Evolutionary conservation across 2,888 invertebrate species (phyloP).

Genomic region (Sarcophaga carnaria): DNA sequence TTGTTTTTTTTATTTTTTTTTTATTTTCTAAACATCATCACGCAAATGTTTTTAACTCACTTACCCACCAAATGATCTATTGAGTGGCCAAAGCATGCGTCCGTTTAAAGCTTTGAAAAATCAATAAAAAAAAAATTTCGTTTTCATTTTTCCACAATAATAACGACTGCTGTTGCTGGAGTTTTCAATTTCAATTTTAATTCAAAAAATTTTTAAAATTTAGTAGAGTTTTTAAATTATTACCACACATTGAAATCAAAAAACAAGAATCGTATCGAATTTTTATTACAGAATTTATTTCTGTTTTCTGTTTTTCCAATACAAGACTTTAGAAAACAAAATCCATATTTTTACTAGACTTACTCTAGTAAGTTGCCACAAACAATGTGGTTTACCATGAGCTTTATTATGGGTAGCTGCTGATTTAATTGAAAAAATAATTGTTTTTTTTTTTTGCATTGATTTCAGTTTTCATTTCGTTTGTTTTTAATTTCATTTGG

Average conservation of each 20-base stretch:
- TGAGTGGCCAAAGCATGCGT: background rate
- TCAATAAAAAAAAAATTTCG: background rate
- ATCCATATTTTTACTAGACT: too few species aligned
- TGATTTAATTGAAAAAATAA: background rate
- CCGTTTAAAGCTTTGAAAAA: background rate
- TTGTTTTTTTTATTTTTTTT: background rate
- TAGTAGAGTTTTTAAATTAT: background rate
- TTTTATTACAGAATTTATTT: too few species aligned
- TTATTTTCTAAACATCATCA: slow-evolving; percentile 33
- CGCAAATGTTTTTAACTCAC: slow-evolving; percentile 57
- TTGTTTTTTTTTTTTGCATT: too few species aligned
- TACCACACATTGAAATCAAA: background rate
- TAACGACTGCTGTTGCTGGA: too few species aligned
- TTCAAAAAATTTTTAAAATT: background rate
- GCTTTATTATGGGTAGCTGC: slow-evolving; percentile 36
- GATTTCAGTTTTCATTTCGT: too few species aligned
- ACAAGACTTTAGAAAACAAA: too few species aligned
- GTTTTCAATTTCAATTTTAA: too few species aligned
- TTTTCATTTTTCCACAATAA: too few species aligned
- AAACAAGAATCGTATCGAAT: too few species aligned
- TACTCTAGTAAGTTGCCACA: background rate
- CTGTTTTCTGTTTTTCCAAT: too few species aligned
- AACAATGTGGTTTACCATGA: slow-evolving; percentile 51
- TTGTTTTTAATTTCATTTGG: background rate
- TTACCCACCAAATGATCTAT: background rate